Conservation (phyloP, 2,888 invertebrate species). For the Seira musarum region DNA sequence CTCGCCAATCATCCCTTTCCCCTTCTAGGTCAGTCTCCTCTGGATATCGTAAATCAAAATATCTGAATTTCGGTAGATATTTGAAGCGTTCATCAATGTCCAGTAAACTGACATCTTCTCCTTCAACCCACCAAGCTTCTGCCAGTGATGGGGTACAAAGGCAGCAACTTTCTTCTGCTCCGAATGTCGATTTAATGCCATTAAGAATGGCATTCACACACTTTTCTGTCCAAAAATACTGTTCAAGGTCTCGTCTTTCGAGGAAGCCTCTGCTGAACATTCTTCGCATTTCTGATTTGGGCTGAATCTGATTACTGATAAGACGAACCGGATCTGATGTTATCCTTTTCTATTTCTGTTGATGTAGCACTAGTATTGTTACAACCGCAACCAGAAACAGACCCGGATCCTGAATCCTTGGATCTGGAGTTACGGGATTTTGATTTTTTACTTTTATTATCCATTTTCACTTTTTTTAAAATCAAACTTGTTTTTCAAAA, state of each 20-base stretch:
- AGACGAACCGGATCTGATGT: no score
- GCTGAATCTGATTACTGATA: no score
- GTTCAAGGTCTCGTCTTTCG: constrained; percentile 65
- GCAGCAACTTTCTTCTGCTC: constrained; percentile 63
- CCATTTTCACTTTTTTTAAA: no score
- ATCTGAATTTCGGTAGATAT: constrained; percentile 66
- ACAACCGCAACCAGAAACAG: no score
- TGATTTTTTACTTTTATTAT: no score
- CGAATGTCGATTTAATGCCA: constrained; percentile 62
- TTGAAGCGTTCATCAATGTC: constrained; percentile 67
- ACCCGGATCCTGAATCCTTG: no score
- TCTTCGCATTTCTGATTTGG: constrained; percentile 23
- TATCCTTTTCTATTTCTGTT: no score
- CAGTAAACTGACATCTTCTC: constrained; percentile 61
- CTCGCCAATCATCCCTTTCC: constrained; percentile 60
- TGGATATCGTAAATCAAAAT: constrained; percentile 65
- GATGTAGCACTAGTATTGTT: no score
- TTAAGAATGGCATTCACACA: constrained; percentile 60
- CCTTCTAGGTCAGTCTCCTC: constrained; percentile 36
- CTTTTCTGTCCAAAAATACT: constrained; percentile 68
- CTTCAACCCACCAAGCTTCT: constrained; percentile 63
- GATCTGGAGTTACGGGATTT: no score
- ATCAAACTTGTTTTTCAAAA: no score
- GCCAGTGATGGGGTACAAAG: constrained; percentile 66
- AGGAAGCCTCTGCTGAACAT: constrained; percentile 58